A percentile compares a stretch with the other conserved stretches of the same genome.
These are phyloP conservation scores for human (Homo sapiens) DNA, from an alignment of 2,113 vertebrate species.

Conservation along the genomic window GRCh38 chr9:95691001-95691500, in stretches of 20 bases:
- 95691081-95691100: constrained; percentile 5
- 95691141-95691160: not conserved
- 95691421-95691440: constrained; percentile 52
- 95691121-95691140: not conserved
- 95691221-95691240: not conserved
- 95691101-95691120: not conserved
- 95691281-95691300: not conserved
- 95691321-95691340: constrained; percentile 46
- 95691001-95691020: not conserved
- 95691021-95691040: not conserved
- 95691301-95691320: not conserved
- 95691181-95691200: not conserved
- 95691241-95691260: not conserved
- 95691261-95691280: not conserved
- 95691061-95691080: not conserved
- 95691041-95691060: not conserved
- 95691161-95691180: not conserved
- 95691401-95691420: constrained; percentile 62
- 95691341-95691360: constrained; percentile 74
- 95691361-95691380: constrained; percentile 61
- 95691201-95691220: not conserved
- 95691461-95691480: constrained; percentile 58
- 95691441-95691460: constrained; percentile 45
- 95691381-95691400: constrained; percentile 68
- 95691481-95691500: constrained; percentile 65